phyloP scores from a whole-genome alignment of 2,113 vertebrate species.

The Proterorhinus semilunaris region DNA sequence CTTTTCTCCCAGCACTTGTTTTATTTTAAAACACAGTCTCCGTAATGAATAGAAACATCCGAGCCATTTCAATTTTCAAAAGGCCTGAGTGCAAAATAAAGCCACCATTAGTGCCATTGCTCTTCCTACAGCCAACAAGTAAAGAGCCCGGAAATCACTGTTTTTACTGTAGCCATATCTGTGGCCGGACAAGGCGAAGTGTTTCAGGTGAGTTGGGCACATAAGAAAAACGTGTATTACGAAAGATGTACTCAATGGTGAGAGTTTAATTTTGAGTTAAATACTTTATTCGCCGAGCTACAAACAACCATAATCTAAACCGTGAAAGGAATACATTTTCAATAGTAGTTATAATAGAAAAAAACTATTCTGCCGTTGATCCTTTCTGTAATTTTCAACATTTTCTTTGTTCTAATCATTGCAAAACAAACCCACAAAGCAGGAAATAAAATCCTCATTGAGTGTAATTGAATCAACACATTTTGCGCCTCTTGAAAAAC shows the following conservation, averaged over 20 bases:
- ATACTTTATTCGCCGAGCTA: too few relatives aligned
- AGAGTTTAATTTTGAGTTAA: too few relatives aligned
- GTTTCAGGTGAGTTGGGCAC: slow-evolving; percentile 9
- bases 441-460: too few relatives aligned
- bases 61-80: slow-evolving; percentile 30
- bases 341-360: too few relatives aligned
- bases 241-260: not conserved
- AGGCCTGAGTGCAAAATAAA: slow-evolving; percentile 5
- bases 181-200: slow-evolving; percentile 10
- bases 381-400: too few relatives aligned
- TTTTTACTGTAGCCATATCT: slow-evolving; percentile 39
- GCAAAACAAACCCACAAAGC: too few relatives aligned
- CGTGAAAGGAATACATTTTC: too few relatives aligned
- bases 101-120: not conserved
- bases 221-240: not conserved
- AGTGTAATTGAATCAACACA: too few relatives aligned
- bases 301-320: too few relatives aligned
- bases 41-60: slow-evolving; percentile 19
- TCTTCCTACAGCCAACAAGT: not conserved
- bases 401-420: too few relatives aligned
- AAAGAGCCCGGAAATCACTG: slow-evolving; percentile 22
- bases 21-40: slow-evolving; percentile 20
- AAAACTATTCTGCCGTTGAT: too few relatives aligned
- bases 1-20: slow-evolving; percentile 20
- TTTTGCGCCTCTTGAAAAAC: too few relatives aligned